phyloP scores from a whole-genome alignment of 1,140 invertebrate genomes.

The Aphidius ervi region DNA sequence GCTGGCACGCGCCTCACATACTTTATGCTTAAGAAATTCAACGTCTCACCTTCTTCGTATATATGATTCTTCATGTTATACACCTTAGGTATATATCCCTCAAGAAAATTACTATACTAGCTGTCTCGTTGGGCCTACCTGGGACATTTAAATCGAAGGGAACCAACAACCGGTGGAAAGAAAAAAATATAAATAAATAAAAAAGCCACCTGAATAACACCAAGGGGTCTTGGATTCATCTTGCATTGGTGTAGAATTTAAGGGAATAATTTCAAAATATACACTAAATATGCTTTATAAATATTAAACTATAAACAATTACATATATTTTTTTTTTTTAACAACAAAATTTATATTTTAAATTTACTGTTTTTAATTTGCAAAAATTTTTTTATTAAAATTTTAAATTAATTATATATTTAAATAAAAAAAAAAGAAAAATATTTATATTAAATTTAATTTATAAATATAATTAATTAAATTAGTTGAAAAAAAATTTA shows the following conservation, averaged over 20 bases:
- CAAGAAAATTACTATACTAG: too few species aligned
- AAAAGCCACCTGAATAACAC: slow-evolving; percentile 44
- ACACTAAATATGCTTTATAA: too few species aligned
- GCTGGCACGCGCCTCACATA: slow-evolving; percentile 50
- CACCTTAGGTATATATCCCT: not conserved
- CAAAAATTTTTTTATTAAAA: too few species aligned
- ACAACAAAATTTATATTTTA: too few species aligned
- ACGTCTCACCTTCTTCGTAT: slow-evolving; percentile 11
- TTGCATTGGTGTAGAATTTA: slow-evolving; percentile 36
- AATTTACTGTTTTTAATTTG: too few species aligned
- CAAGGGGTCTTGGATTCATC: slow-evolving; percentile 41
- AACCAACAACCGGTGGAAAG: slow-evolving; percentile 29
- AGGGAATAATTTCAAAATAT: slow-evolving; percentile 2
- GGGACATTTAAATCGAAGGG: slow-evolving; percentile 48
- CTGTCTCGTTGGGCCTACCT: slow-evolving; percentile 31
- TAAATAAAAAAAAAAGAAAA: not conserved
- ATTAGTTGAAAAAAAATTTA: too few species aligned
- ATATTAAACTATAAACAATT: too few species aligned
- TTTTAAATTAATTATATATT: not conserved
- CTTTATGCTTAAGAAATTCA: slow-evolving; percentile 4
- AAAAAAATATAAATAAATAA: slow-evolving; percentile 9
- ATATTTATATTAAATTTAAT: too few species aligned
- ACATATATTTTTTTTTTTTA: too few species aligned
- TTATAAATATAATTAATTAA: too few species aligned
- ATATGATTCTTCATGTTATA: slow-evolving; percentile 17